A percentile compares a stretch with the other conserved stretches of the same genome.
Conservation (phyloP, 1,140 invertebrate genomes). For the Pogonomyrmex californicus region DNA sequence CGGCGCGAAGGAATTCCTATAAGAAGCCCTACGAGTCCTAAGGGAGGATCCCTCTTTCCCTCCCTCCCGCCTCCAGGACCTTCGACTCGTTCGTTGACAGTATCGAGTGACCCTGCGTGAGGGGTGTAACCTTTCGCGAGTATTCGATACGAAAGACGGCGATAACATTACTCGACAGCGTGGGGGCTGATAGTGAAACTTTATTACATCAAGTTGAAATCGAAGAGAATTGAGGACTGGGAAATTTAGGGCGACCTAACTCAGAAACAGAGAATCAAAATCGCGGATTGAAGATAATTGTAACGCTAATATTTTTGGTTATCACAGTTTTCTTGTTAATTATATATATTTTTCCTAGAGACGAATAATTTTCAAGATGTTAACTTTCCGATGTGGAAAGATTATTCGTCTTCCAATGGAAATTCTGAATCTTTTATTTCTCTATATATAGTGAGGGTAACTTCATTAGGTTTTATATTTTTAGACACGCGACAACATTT, state of each 20-base stretch:
- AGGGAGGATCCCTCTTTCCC: not conserved
- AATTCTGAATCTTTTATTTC: not conserved
- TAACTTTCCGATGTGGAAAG: not conserved
- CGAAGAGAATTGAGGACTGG: not conserved
- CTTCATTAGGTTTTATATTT: not conserved
- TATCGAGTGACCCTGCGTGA: conserved; percentile 29
- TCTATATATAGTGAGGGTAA: not conserved
- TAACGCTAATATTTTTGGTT: not conserved
- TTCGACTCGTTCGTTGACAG: conserved; percentile 39
- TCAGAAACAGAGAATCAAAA: not conserved
- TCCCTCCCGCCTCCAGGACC: not conserved
- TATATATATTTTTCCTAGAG: not conserved
- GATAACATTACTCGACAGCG: not conserved
- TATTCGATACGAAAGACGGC: conserved; percentile 34
- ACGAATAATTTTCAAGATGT: not conserved
- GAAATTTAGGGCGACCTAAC: not conserved
- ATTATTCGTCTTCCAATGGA: not conserved
- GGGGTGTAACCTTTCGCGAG: conserved; percentile 33
- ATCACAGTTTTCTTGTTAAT: not conserved
- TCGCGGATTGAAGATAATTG: not conserved
- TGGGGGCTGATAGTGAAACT: not conserved
- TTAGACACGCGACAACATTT: not conserved
- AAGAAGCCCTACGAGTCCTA: conserved; percentile 80
- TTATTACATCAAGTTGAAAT: not conserved
- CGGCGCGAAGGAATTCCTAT: conserved; percentile 81